Conservation (phyloP, 2,113 vertebrate species). For the Burhinus oedicnemus region DNA sequence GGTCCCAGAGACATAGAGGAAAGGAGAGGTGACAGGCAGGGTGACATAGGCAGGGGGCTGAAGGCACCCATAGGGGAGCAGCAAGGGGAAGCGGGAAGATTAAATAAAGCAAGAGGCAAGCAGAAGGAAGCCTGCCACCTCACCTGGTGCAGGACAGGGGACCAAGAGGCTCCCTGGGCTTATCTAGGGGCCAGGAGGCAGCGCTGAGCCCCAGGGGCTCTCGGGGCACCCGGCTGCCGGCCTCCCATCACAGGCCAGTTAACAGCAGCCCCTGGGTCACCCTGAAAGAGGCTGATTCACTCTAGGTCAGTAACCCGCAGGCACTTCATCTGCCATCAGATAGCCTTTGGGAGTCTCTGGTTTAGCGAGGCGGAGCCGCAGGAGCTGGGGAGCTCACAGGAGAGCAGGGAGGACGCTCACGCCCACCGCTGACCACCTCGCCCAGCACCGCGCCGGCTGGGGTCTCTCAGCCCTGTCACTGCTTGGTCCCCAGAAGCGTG, state of each 20-base stretch:
- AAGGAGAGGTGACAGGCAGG: background rate
- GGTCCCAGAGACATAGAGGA: background rate
- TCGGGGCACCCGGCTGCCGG: background rate
- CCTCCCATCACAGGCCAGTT: accelerated
- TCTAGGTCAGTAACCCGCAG: background rate
- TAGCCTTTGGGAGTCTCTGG: background rate
- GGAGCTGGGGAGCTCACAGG: background rate
- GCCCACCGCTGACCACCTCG: background rate
- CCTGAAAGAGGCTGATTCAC: background rate
- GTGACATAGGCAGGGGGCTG: background rate
- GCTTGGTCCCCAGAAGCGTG: background rate
- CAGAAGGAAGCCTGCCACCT: background rate
- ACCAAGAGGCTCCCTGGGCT: background rate
- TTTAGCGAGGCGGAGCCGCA: accelerated
- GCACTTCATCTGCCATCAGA: accelerated
- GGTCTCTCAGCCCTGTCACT: background rate
- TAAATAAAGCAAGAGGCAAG: background rate
- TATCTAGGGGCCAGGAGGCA: background rate
- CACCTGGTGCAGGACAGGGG: background rate
- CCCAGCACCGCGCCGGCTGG: background rate
- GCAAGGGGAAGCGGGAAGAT: background rate
- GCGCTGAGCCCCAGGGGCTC: background rate
- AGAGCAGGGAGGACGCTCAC: background rate
- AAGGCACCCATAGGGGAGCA: background rate
- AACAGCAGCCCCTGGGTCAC: background rate